These are phyloP conservation scores for Cantharis rustica DNA, from an alignment of 2,888 invertebrate genomes.

Conservation along the genomic window DNA sequence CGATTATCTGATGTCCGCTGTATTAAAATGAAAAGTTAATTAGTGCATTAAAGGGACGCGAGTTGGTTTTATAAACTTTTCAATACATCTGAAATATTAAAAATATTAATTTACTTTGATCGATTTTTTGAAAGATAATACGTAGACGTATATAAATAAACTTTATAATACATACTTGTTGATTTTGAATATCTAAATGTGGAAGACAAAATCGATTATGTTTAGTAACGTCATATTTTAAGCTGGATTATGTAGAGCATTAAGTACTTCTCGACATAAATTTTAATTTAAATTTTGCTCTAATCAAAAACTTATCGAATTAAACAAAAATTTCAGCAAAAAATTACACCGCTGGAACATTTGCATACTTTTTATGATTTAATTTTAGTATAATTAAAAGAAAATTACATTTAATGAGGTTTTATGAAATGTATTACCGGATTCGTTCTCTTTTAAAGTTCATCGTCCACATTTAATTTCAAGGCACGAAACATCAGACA, in stretches of 20 bases:
- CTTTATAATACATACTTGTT: constrained; percentile 10
- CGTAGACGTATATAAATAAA: constrained; percentile 6
- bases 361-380: background rate
- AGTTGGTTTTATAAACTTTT: background rate
- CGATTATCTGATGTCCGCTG: background rate
- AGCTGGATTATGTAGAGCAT: constrained; percentile 1
- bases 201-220: constrained; percentile 4
- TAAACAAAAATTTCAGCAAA: background rate
- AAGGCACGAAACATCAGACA: background rate
- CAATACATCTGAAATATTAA: background rate
- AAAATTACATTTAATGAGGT: background rate
- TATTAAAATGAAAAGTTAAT: background rate
- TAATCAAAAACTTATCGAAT: background rate
- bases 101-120: background rate
- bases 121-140: background rate
- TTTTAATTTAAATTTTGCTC: background rate
- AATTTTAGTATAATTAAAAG: background rate
- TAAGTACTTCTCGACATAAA: background rate
- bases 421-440: background rate
- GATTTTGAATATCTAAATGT: constrained; percentile 17
- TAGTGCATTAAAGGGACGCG: background rate
- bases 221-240: constrained; percentile 12
- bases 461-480: background rate
- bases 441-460: background rate
- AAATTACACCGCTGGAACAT: background rate